These are phyloP conservation scores for Drosophila micromelanica DNA, from an alignment of 1,140 invertebrate genomes.

Conservation along the genomic window DNA sequence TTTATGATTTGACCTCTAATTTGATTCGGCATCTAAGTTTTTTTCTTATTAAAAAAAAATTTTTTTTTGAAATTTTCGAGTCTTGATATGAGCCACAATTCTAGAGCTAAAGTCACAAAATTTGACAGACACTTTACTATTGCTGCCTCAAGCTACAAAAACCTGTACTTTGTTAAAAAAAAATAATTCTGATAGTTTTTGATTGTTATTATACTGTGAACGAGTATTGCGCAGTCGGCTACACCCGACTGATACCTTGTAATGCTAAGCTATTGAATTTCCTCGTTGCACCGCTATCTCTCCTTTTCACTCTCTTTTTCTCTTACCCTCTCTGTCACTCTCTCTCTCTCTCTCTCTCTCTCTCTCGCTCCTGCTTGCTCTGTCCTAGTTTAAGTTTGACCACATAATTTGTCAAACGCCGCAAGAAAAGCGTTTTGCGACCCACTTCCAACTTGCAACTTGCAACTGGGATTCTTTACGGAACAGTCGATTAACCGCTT, in stretches of 20 bases:
- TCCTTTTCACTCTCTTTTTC: background rate
- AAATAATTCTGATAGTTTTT: no score
- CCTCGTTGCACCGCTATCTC: background rate
- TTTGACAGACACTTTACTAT: no score
- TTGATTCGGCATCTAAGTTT: no score
- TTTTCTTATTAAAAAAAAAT: no score
- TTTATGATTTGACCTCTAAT: no score
- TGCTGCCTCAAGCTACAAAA: no score
- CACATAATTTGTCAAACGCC: conserved; percentile 14
- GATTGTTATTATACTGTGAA: background rate
- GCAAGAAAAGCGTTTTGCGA: background rate
- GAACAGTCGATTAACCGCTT: conserved; percentile 37
- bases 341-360: background rate
- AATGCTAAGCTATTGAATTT: background rate
- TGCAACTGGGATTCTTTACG: conserved; percentile 24
- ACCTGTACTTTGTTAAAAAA: no score
- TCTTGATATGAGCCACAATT: no score
- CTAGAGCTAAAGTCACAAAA: no score
- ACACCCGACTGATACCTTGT: background rate
- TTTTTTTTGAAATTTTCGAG: no score
- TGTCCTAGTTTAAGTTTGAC: conserved; percentile 29
- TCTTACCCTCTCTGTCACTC: background rate
- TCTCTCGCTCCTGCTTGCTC: background rate
- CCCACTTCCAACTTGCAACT: conserved; percentile 7
- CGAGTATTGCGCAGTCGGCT: no score